Evolutionary conservation across 2,888 invertebrate species (phyloP).

Genomic region (Pantelozetes paolii): DNA sequence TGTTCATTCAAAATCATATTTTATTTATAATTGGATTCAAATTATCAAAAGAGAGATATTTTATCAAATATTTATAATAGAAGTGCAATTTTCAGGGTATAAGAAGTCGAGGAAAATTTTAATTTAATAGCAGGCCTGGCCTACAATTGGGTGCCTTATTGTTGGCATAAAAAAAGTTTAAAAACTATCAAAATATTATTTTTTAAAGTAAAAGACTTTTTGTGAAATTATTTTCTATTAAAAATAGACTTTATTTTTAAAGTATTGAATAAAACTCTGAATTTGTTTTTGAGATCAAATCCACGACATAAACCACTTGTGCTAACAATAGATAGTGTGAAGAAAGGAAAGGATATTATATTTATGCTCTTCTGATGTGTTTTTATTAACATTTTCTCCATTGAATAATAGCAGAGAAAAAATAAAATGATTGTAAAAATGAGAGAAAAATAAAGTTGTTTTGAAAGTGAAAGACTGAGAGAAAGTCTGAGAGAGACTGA

Average conservation of each 20-base stretch:
- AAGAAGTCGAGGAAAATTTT: too few species aligned
- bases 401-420: conserved; percentile 11
- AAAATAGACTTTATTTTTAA: too few species aligned
- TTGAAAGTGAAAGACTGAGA: not conserved
- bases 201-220: too few species aligned
- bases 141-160: not conserved
- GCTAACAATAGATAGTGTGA: not conserved
- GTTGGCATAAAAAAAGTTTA: too few species aligned
- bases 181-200: too few species aligned
- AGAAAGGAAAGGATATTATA: not conserved
- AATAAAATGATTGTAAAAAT: conserved; percentile 23
- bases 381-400: conserved; percentile 5
- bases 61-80: not conserved
- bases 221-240: too few species aligned
- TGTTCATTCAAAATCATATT: not conserved
- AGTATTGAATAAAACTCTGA: too few species aligned
- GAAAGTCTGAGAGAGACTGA: not conserved
- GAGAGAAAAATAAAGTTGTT: not conserved
- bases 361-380: conserved; percentile 19
- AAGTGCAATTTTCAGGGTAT: too few species aligned
- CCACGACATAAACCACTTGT: not conserved
- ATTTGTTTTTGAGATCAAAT: conserved; percentile 4
- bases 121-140: not conserved
- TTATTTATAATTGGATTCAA: not conserved
- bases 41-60: not conserved